phyloP scores from a whole-genome alignment of 1,140 invertebrate genomes.

The Leptopilina clavipes region DNA sequence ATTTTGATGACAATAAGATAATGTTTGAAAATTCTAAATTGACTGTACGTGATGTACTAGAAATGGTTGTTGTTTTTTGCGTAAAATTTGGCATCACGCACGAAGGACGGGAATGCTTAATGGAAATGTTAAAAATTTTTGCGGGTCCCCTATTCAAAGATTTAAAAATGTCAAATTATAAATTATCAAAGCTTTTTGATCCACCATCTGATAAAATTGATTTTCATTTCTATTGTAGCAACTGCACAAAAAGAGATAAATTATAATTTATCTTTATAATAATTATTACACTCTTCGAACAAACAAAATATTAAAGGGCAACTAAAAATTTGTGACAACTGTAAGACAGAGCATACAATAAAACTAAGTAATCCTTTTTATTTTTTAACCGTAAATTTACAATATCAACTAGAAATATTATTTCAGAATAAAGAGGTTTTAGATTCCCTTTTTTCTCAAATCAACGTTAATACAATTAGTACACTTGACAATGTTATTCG shows the following conservation, averaged over 20 bases:
- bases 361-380: not conserved
- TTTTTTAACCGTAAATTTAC: not conserved
- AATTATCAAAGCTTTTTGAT: not conserved
- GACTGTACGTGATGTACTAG: conserved; percentile 1
- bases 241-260: not conserved
- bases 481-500: not conserved
- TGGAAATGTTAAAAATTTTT: not conserved
- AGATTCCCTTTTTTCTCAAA: not conserved
- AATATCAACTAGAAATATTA: not conserved
- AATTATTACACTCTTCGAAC: not conserved
- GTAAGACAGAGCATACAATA: not conserved
- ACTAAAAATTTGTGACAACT: not conserved
- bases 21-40: not conserved
- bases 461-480: not conserved
- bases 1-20: not conserved
- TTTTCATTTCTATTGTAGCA: conserved; percentile 1
- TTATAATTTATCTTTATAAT: too few relatives aligned
- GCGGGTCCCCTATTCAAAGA: not conserved
- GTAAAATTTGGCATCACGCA: not conserved
- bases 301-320: not conserved
- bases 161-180: not conserved
- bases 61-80: not conserved
- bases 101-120: not conserved
- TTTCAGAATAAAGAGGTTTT: not conserved
- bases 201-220: not conserved